Evolutionary conservation across 2,797 vertebrate species (phyloP), one percentile per base, ranked within the genome.

Genomic region (Amniataba percoides): DNA sequence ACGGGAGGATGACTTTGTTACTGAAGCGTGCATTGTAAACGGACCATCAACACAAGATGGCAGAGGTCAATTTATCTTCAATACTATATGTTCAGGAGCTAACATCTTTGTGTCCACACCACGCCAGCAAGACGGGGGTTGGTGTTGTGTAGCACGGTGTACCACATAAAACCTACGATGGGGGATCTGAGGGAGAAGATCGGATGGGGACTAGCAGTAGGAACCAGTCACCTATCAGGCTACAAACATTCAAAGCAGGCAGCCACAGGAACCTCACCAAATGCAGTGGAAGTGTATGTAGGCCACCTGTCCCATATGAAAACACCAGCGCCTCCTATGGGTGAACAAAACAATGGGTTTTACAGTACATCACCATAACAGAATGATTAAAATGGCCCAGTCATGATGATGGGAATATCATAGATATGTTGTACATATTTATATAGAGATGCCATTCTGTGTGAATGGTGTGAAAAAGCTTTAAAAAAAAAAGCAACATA

Each of bases 281-380:
- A 92, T 95, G 92, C 91, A 94, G 94, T 85, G 94, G 95, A 92
- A 95, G 94, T 91, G 94, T 94, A 91, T 92, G 94, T 83, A 94
- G 95, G 88, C 94, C 95, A 91, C 93, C 94, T 87, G 93, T 95
- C 91, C 95, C 95, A 94, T 95, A 95, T 92, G 95, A 95, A 94
- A 95, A 95, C 93, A 95, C 93, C 91, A 95, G 94, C 93, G 94
- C 95, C 94, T 96, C 95, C 95, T 96, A 95, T 86, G 90, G 93
- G 94, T 95, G 94, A 93, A 95, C 93, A 95, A 88, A 95, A 95
- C 90, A 96, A 92, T 90, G 90, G 84, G 89, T 88, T 93, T 95
- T 94, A 93, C 86, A 94, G 85, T 74, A 85, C 85, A 92, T 91
- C 87, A 88, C 85, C 77, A 86, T 82, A 79, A 83, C 81, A 91